Evolutionary conservation across 1,140 invertebrate species (phyloP).

Genomic region (Drosophila parabipectinata): DNA sequence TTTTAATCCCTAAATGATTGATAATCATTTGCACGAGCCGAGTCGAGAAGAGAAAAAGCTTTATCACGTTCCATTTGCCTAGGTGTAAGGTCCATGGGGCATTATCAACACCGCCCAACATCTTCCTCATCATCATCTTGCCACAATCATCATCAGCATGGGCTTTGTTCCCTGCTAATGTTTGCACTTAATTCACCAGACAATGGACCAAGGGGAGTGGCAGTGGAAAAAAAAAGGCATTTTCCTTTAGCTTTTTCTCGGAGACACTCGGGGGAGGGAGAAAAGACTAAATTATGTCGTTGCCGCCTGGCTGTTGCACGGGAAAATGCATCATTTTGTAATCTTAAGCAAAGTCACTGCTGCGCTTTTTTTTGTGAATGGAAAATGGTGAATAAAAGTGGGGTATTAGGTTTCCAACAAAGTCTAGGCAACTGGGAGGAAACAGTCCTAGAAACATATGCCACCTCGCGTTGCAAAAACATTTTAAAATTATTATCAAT

Average conservation of each 20-base stretch:
- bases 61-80: slow-evolving; percentile 77
- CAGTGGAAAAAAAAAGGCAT: slow-evolving; percentile 38
- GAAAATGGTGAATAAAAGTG: background rate
- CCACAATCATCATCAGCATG: slow-evolving; percentile 27
- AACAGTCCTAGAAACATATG: background rate
- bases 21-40: slow-evolving; percentile 71
- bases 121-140: slow-evolving; percentile 35
- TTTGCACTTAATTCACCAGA: slow-evolving; percentile 82
- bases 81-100: slow-evolving; percentile 73
- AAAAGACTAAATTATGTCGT: slow-evolving; percentile 81
- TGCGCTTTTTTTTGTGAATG: slow-evolving; percentile 65
- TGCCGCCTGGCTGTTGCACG: slow-evolving; percentile 60
- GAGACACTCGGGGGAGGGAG: slow-evolving; percentile 2
- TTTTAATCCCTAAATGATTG: slow-evolving; percentile 83
- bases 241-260: slow-evolving; percentile 63
- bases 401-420: background rate
- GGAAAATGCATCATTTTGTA: slow-evolving; percentile 76
- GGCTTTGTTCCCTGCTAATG: slow-evolving; percentile 76
- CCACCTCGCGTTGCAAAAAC: slow-evolving; percentile 30
- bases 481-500: slow-evolving; percentile 33
- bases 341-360: slow-evolving; percentile 59
- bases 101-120: slow-evolving; percentile 59
- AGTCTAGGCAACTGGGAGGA: background rate
- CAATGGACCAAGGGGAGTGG: slow-evolving; percentile 52
- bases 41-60: slow-evolving; percentile 61